Evolutionary conservation across 1,140 invertebrate genomes (phyloP).

Genomic region (Drosophila mayri): DNA sequence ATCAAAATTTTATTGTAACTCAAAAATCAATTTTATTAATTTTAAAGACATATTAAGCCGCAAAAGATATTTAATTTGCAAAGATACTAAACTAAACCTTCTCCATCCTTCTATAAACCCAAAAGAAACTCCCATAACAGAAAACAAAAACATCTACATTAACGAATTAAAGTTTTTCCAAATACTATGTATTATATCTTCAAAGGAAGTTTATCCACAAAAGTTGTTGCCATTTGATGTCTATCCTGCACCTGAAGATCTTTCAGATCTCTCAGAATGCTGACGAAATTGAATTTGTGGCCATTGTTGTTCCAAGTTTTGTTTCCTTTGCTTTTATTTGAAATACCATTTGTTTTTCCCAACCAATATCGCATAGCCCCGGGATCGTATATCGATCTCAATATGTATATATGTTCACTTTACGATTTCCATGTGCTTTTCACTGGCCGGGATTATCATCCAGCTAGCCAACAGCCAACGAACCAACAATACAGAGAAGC

Average conservation of each 20-base stretch:
- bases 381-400: conserved; percentile 38
- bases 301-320: background rate
- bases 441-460: conserved; percentile 16
- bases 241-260: conserved; percentile 15
- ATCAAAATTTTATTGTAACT: background rate
- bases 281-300: conserved; percentile 8
- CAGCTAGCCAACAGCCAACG: conserved; percentile 14
- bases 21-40: background rate
- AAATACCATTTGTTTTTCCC: conserved; percentile 12
- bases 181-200: conserved; percentile 1
- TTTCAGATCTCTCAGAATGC: conserved; percentile 1
- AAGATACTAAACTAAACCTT: no score
- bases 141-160: background rate
- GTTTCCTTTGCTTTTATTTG: conserved; percentile 13
- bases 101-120: no score
- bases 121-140: no score
- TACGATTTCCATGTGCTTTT: conserved; percentile 61
- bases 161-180: background rate
- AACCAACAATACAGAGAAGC: conserved; percentile 35
- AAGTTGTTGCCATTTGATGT: conserved; percentile 3
- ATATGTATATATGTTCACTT: background rate
- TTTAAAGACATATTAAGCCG: no score
- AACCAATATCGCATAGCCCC: conserved; percentile 51
- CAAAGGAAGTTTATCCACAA: conserved; percentile 4
- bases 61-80: background rate